Evolutionary conservation across 2,797 vertebrate species (phyloP), one percentile per base, ranked within the genome.

Genomic region (Leptoclinus maculatus): DNA sequence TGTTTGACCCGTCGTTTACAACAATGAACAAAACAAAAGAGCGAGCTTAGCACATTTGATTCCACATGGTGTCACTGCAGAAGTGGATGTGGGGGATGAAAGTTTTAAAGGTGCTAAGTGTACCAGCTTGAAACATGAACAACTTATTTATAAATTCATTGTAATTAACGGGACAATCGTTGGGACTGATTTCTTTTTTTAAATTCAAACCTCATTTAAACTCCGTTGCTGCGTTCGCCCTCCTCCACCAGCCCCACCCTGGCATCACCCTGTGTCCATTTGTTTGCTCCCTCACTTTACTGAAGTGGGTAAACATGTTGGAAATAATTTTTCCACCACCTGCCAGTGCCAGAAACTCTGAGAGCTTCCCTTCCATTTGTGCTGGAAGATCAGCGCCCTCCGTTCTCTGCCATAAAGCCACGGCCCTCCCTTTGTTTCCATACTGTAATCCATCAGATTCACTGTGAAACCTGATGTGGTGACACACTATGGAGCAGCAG

Each of bases 1-100:
- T 76, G 90, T 93, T 91, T 91, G 88, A 94, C 88, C 87, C 90
- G 68, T 90, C 88, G 81, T 92, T 94, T 93, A 85, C 91, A 88
- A 90, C 83, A 79, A 82, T 66, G 77, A 87, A 66, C 56, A 43
- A 83, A 90, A 88, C 87, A 85, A 81, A 25, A 80, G 76, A 67
- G 56, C 9, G 16, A 60, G 29, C 60, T 53, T 2, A 51, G 76
- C 69, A 83, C 60, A 53, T 79, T 76, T 76, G 43, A 77, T 7
- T 82, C 60, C 79, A 63, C 66, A 6, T 43, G 77, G 32, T 66
- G 76, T 66, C 39, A 13, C 57, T 72, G 57, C n/a, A 58, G 59
- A 73, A 38, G 29, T 67, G 7, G 62, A 77, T 56, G 3, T 41
- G 2, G 54, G 10, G 23, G n/a, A 39, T 57, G 4, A 14, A 2